A percentile compares a stretch with the other conserved stretches of the same genome.
These are phyloP conservation scores for Oscheius myriophilus DNA, from an alignment of 2,888 invertebrate genomes.

Conservation along the genomic window DNA sequence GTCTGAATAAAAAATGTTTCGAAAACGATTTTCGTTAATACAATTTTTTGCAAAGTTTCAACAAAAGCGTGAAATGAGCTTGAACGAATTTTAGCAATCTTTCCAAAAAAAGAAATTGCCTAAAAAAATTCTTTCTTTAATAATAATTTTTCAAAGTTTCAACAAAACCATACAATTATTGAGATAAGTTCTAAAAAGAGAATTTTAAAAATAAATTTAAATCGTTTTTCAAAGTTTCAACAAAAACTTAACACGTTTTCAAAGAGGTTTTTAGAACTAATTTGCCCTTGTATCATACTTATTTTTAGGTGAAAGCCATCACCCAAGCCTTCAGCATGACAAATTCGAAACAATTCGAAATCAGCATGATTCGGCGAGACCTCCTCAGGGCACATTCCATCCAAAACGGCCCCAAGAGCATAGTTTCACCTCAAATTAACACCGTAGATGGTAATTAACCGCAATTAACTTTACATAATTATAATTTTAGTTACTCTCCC, in stretches of 20 bases:
- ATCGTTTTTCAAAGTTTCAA: not conserved
- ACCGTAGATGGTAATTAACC: slow-evolving; percentile 17
- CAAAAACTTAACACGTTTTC: not conserved
- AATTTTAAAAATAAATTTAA: not conserved
- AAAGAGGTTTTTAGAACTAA: slow-evolving; percentile 1
- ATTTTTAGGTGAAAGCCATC: slow-evolving; percentile 61
- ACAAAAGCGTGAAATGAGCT: too few species aligned
- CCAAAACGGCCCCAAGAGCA: slow-evolving; percentile 29
- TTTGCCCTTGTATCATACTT: not conserved
- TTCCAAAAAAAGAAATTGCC: too few species aligned
- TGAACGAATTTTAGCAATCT: too few species aligned
- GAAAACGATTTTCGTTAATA: too few species aligned
- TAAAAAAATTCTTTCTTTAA: too few species aligned
- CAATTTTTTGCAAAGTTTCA: too few species aligned
- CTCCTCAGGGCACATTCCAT: slow-evolving; percentile 41
- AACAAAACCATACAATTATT: not conserved
- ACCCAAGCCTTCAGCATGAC: slow-evolving; percentile 68
- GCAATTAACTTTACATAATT: not conserved
- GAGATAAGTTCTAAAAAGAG: not conserved
- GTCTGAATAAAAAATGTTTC: too few species aligned
- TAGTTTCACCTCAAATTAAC: slow-evolving; percentile 38
- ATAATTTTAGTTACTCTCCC: slow-evolving; percentile 44
- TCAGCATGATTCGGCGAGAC: slow-evolving; percentile 46
- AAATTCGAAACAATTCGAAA: slow-evolving; percentile 50
- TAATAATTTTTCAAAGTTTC: too few species aligned